These are phyloP conservation scores for Hucho hucho DNA, from an alignment of 2,113 vertebrate species.

Conservation along the genomic window DNA sequence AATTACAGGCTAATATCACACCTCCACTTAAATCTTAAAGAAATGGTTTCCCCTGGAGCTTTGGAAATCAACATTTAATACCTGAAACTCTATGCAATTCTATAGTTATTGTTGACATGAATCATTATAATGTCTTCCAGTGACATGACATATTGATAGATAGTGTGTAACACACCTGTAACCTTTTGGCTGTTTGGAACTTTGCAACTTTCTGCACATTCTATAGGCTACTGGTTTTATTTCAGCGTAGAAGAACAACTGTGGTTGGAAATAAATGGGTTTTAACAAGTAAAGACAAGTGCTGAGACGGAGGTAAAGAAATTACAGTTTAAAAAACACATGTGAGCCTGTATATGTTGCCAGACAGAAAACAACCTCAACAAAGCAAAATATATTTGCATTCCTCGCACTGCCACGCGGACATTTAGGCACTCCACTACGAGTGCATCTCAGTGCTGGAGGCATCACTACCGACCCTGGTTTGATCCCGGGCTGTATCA, in stretches of 20 bases:
- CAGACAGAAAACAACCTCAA: constrained; percentile 50
- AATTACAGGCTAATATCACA: no score
- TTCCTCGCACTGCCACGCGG: constrained; percentile 43
- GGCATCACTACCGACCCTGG: no score
- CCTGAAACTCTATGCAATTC: no score
- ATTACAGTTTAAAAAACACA: background rate
- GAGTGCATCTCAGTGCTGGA: no score
- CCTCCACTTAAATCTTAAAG: no score
- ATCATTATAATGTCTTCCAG: no score
- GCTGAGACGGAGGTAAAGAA: background rate
- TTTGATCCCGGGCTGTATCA: no score
- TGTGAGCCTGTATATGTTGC: background rate
- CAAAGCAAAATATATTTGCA: constrained; percentile 53
- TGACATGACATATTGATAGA: no score
- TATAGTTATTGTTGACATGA: no score
- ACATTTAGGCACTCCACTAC: constrained; percentile 32
- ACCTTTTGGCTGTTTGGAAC: constrained; percentile 3
- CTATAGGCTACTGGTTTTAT: background rate
- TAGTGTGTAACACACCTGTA: background rate
- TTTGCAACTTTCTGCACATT: background rate
- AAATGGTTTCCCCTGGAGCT: no score
- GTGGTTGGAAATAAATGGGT: constrained; percentile 27
- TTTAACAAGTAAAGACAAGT: constrained; percentile 15
- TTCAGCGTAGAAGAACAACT: constrained; percentile 25
- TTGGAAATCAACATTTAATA: no score